A percentile compares a stretch with the other conserved stretches of the same genome.
Evolutionary conservation across 2,888 invertebrate genomes (phyloP).

Genomic region (Meghimatium bilineatum): DNA sequence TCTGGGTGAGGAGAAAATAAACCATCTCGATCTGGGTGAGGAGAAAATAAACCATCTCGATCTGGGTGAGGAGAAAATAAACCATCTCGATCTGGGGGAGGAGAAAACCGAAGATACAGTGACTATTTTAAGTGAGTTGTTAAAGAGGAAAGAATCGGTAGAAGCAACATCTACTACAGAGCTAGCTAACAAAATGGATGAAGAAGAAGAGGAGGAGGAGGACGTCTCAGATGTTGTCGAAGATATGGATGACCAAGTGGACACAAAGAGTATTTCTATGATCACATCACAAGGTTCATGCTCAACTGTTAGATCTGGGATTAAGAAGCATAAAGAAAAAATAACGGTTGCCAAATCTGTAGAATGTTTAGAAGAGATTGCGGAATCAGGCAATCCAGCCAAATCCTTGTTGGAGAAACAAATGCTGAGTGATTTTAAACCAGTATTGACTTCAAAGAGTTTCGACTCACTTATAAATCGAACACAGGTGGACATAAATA

Average conservation of each 20-base stretch:
- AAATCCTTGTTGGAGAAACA: neutral
- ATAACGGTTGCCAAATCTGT: neutral
- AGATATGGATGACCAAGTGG: neutral
- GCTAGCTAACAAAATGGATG: neutral
- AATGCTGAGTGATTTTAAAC: conserved; percentile 17
- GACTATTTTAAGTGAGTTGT: neutral
- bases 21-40: neutral
- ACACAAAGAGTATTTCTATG: neutral
- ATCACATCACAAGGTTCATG: neutral
- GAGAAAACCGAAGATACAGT: neutral
- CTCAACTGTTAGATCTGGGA: neutral
- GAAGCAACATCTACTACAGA: neutral
- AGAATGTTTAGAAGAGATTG: neutral
- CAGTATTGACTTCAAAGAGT: neutral
- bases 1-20: neutral
- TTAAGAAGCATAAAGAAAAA: neutral
- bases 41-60: neutral
- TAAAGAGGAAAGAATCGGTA: neutral
- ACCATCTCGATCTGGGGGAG: neutral
- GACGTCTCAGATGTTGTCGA: neutral
- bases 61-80: neutral
- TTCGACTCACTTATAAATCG: neutral
- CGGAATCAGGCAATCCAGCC: too few species aligned
- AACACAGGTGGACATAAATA: neutral
- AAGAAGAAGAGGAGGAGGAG: neutral